Evolutionary conservation across 2,888 invertebrate species (phyloP), one percentile per base, ranked within the genome.

Genomic region (Disparrhopalites patrizii): DNA sequence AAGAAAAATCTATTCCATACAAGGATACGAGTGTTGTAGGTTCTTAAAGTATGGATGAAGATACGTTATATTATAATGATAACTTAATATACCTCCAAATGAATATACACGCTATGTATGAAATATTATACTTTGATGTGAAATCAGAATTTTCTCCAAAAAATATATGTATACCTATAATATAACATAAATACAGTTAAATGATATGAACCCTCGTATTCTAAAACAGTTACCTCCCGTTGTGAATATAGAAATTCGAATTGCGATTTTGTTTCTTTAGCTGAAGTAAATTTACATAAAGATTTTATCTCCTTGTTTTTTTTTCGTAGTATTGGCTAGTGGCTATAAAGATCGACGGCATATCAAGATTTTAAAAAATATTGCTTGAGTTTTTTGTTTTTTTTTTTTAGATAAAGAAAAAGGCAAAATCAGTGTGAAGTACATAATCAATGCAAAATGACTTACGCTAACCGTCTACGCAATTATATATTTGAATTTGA

Each of bases 291-390:
- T 52, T 5, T 18, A 40, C 3, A 8, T 40, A 8, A 18, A 40
- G 3, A 3, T 40, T 3, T 20, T 4, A 8, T 40, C 10, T 18
- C n/a, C 52, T 10, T n/a, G 28, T 23, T 4, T 2, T 3, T 4
- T 28, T n/a, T 28, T n/a, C 52, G 2, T 40, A n/a, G n/a, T 40
- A 15, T 40, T 40, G 15, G 23, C 13, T 50, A 20, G 52, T 52
- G 52, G 28, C 27, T 27, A 28, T n/a, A n/a, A n/a, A n/a, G n/a
- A n/a, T 52, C 27, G 52, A 52, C 27, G 25, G 52, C 52, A 52
- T 52, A 52, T 52, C 52, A 52, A 52, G 52, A 52, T 28, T 52
- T n/a, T 5, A 43, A n/a, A 47, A 47, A 47, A 47, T 20, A 8
- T 47, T 10, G 25, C 3, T 47, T 4, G n/a, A n/a, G n/a, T n/a